These are phyloP conservation scores for Aspidiotus destructor DNA, from an alignment of 2,888 invertebrate species.

Conservation along the genomic window DNA sequence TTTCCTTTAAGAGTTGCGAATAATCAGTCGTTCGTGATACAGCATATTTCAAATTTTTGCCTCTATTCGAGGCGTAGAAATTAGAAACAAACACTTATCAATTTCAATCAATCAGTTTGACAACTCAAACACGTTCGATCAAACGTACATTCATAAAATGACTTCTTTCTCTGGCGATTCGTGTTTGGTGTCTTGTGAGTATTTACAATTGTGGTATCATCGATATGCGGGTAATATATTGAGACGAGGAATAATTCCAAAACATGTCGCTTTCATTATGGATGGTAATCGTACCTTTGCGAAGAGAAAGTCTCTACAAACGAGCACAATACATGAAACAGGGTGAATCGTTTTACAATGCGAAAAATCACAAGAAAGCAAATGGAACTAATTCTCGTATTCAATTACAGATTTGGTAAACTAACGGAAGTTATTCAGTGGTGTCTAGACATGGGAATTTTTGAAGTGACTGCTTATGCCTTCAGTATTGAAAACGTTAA, in stretches of 20 bases:
- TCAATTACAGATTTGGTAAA: conserved; percentile 59
- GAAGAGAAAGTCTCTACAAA: conserved; percentile 61
- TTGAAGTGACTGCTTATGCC: conserved; percentile 95
- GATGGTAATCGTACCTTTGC: conserved; percentile 96
- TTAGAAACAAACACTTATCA: too few relatives aligned
- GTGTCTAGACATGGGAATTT: conserved; percentile 81
- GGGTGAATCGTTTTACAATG: conserved; percentile 42
- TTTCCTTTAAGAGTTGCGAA: too few relatives aligned
- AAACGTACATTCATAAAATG: too few relatives aligned
- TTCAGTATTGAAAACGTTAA: conserved; percentile 99
- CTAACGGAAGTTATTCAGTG: conserved; percentile 72
- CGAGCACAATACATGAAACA: conserved; percentile 69
- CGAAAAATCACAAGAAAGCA: too few relatives aligned
- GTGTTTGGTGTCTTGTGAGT: too few relatives aligned
- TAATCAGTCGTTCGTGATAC: too few relatives aligned
- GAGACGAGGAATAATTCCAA: conserved; percentile 72
- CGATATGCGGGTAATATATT: conserved; percentile 61
- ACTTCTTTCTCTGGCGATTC: too few relatives aligned
- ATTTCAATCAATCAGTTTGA: too few relatives aligned
- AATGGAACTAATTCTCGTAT: conserved; percentile 10
- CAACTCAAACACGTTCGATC: too few relatives aligned
- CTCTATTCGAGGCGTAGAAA: too few relatives aligned
- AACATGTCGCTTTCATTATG: conserved; percentile 95
- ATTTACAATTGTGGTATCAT: conserved; percentile 53
- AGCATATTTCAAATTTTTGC: too few relatives aligned